Conservation (phyloP, 2,113 vertebrate species). For the Ornithorhynchus anatinus region DNA sequence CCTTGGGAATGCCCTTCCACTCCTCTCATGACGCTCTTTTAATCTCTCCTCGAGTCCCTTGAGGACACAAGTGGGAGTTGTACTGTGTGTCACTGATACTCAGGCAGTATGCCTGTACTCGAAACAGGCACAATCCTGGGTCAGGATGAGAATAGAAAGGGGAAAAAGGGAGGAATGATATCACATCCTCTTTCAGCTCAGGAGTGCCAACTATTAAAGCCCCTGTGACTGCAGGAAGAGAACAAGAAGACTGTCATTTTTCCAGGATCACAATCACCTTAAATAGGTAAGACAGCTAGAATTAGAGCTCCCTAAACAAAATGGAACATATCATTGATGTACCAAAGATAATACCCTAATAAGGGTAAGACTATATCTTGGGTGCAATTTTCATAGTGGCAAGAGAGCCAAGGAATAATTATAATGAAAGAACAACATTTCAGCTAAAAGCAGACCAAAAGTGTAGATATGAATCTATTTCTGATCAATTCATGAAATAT, state of each 20-base stretch:
- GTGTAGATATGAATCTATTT: slow-evolving; percentile 17
- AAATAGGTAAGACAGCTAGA: slow-evolving; percentile 42
- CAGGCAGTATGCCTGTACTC: too few species aligned
- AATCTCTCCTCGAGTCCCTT: too few species aligned
- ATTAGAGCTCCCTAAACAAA: slow-evolving; percentile 37
- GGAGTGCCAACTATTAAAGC: too few species aligned
- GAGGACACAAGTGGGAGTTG: too few species aligned
- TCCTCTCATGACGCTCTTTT: too few species aligned
- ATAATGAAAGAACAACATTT: not conserved
- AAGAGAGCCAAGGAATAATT: slow-evolving; percentile 27
- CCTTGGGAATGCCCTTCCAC: too few species aligned
- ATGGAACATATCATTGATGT: not conserved
- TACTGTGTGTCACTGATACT: too few species aligned
- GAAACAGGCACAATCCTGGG: too few species aligned
- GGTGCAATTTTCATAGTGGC: not conserved
- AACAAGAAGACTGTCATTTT: slow-evolving; percentile 31
- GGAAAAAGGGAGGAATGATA: slow-evolving; percentile 47
- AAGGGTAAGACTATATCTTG: not conserved
- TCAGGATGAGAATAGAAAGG: slow-evolving; percentile 11
- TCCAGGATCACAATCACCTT: slow-evolving; percentile 25
- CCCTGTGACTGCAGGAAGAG: too few species aligned
- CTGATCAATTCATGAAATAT: slow-evolving; percentile 9
- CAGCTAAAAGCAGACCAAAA: slow-evolving; percentile 17
- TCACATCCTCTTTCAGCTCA: slow-evolving; percentile 30
- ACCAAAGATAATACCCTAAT: slow-evolving; percentile 31